phyloP scores from a whole-genome alignment of 2,888 invertebrate genomes.

The Platynereis dumerilii region DNA sequence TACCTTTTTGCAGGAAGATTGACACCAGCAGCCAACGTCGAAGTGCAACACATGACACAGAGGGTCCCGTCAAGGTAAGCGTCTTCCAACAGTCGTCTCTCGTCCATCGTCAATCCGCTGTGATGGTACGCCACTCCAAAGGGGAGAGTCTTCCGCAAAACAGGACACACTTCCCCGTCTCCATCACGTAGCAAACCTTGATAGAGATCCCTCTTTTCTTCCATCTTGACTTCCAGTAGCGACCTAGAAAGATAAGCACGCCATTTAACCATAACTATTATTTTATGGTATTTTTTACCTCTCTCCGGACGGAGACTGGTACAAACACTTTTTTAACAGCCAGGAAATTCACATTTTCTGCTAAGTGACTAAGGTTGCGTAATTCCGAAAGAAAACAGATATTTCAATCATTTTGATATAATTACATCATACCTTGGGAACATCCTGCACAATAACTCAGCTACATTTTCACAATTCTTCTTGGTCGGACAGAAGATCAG shows the following conservation, averaged over 20 bases:
- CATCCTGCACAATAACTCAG: conserved; percentile 75
- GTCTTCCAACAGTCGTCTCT: conserved; percentile 82
- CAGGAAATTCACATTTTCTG: no score
- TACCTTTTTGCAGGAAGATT: conserved; percentile 88
- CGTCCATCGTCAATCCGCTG: conserved; percentile 82
- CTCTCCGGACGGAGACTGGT: no score
- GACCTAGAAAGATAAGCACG: background rate
- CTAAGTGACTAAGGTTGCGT: no score
- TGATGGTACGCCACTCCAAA: conserved; percentile 94
- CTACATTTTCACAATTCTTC: conserved; percentile 90
- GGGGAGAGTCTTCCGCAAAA: conserved; percentile 73
- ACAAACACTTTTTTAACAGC: no score
- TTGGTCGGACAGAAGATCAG: conserved; percentile 93
- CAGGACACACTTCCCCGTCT: conserved; percentile 71
- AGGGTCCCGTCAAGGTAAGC: conserved; percentile 80
- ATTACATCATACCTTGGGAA: conserved; percentile 60
- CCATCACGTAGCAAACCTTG: conserved; percentile 72
- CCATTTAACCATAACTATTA: no score
- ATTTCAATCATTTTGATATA: no score
- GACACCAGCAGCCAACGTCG: conserved; percentile 96
- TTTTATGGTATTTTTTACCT: no score
- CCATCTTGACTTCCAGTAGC: conserved; percentile 4
- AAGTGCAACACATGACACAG: conserved; percentile 90
- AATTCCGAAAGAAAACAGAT: no score
- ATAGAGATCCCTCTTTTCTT: conserved; percentile 69